Evolutionary conservation across 2,113 vertebrate species (phyloP).

Genomic region (Rissa tridactyla): DNA sequence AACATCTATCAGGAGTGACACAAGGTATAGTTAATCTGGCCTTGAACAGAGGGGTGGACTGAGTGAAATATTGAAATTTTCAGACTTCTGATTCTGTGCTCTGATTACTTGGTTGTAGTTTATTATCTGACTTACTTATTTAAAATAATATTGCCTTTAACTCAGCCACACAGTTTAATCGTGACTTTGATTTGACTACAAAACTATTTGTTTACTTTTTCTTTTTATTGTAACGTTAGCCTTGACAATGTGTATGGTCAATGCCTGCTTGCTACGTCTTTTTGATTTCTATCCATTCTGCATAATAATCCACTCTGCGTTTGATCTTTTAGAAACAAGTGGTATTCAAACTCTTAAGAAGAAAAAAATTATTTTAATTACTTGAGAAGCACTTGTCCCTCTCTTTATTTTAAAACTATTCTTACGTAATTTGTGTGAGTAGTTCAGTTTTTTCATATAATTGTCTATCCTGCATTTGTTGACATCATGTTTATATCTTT

Average conservation of each 20-base stretch:
- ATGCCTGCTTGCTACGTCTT: not conserved
- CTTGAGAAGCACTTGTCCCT: not conserved
- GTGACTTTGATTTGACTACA: not conserved
- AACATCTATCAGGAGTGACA: not conserved
- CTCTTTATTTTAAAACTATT: not conserved
- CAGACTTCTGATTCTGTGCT: not conserved
- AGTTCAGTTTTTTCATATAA: not conserved
- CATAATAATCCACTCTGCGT: not conserved
- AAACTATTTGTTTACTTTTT: not conserved
- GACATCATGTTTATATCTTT: not conserved
- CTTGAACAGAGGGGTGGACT: not conserved
- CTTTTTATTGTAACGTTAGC: not conserved
- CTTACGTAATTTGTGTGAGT: not conserved
- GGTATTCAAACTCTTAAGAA: not conserved
- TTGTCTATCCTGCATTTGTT: not conserved
- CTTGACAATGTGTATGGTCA: not conserved
- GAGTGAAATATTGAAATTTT: slow-evolving; percentile 19
- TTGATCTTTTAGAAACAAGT: not conserved
- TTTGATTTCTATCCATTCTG: not conserved
- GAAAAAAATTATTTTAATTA: not conserved
- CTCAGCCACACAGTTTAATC: not conserved
- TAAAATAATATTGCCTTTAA: not conserved
- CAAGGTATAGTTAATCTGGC: not conserved
- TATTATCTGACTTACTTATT: not conserved
- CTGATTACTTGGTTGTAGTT: not conserved